These are phyloP conservation scores for Globodera ellingtonae DNA, from an alignment of 1,140 invertebrate species.

Conservation along the genomic window DNA sequence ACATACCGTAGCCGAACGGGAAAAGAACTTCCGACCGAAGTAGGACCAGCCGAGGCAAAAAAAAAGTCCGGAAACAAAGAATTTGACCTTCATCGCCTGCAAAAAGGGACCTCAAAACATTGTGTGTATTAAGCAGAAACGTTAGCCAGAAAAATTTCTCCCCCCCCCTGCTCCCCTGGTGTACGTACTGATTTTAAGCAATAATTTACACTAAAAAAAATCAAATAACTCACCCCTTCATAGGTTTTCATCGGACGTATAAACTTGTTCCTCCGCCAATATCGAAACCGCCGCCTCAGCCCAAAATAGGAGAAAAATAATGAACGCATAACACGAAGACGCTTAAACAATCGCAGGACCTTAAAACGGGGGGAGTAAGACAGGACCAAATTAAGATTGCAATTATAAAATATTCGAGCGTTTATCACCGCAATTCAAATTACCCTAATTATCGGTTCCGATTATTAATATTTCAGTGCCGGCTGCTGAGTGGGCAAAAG, in stretches of 20 bases:
- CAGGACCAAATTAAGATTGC: too few relatives aligned
- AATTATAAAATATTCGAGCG: too few relatives aligned
- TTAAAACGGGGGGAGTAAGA: too few relatives aligned
- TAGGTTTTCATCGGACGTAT: constrained; percentile 12
- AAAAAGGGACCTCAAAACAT: background rate
- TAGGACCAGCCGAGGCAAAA: background rate
- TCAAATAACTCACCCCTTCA: constrained; percentile 4
- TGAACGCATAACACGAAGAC: background rate
- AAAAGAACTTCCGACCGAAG: background rate
- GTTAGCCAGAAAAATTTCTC: too few relatives aligned
- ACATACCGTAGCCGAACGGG: background rate
- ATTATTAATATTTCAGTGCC: constrained; percentile 21
- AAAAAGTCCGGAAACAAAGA: background rate
- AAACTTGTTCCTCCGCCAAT: constrained; percentile 14
- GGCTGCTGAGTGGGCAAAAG: constrained; percentile 73
- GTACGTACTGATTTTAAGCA: too few relatives aligned
- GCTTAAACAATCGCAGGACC: constrained; percentile 5
- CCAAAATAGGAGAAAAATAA: constrained; percentile 19
- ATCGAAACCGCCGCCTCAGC: constrained; percentile 12
- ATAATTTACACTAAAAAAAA: too few relatives aligned
- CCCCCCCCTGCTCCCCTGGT: too few relatives aligned
- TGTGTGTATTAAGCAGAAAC: background rate
- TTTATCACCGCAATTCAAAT: too few relatives aligned
- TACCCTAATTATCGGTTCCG: background rate
- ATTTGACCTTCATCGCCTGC: background rate